Base-by-base conservation (phyloP, 2,888 invertebrate genomes). In the Drosophila subquinaria region DNA sequence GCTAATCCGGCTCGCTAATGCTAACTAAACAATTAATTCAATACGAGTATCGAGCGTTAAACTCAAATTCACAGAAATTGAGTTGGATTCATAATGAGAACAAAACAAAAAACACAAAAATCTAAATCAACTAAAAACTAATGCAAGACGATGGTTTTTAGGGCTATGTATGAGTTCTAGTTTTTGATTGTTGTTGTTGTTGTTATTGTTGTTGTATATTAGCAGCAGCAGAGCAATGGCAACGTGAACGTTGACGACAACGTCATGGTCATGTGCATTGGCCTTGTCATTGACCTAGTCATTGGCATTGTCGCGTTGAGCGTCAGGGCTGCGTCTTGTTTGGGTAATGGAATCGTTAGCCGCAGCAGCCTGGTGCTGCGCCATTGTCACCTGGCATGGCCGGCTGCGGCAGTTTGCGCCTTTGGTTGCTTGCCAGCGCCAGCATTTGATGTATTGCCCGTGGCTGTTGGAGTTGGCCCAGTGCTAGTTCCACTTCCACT, bases 341-440 rank as follows among this genome's bases (percentile, higher is more conserved):
- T 51, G 42, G n/a, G 36, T 36, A 51, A 13, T 69, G 61, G 56
- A 51, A 60, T 64, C n/a, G 62, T 66, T 23, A 71, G 78, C 67
- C 67, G 63, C 68, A 73, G 81, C 81, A 73, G 68, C 71, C 71
- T 64, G 47, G 55, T 45, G 69, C 70, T 72, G 79, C 77, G 84
- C 92, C 90, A 90, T 86, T 91, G 92, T 92, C 92, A 92, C 92
- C 92, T 92, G 89, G 88, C 85, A 88, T 88, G 91, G 27, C 86
- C 79, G 51, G 81, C 84, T 61, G 90, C 87, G 73, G 91, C 89
- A 55, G 87, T 73, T 50, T 90, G 82, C 23, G 88, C 86, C 88
- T 92, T 92, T 69, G 90, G 74, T 64, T 91, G 92, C 66, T 92
- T 92, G 76, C 89, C 87, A 10, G 79, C 78, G 8, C 81, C 77